These are phyloP conservation scores for Antitype chi DNA, from an alignment of 2,888 invertebrate genomes.

Conservation along the genomic window DNA sequence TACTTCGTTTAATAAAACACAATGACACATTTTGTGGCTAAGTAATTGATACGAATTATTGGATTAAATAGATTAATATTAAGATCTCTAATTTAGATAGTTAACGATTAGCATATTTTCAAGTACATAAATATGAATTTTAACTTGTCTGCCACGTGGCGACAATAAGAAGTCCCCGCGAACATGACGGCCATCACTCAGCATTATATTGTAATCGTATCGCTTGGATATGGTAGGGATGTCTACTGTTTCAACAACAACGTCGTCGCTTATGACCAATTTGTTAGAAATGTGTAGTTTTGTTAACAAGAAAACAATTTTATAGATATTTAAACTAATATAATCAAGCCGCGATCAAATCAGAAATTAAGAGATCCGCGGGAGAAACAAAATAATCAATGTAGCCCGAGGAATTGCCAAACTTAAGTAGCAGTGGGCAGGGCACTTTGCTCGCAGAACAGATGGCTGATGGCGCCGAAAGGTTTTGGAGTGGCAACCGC, in stretches of 20 bases:
- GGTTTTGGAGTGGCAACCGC: too few relatives aligned
- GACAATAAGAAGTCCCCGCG: too few relatives aligned
- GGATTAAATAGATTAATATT: constrained; percentile 7
- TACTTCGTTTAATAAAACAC: not conserved
- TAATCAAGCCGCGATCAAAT: not conserved
- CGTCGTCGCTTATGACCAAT: not conserved
- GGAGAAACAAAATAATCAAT: too few relatives aligned
- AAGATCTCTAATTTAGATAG: constrained; percentile 15
- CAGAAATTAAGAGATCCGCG: too few relatives aligned
- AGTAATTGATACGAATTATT: not conserved
- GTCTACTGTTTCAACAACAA: not conserved
- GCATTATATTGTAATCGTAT: not conserved
- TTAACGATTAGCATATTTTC: not conserved
- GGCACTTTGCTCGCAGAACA: too few relatives aligned
- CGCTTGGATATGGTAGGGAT: constrained; percentile 12
- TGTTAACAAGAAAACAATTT: not conserved
- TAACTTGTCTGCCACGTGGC: constrained; percentile 1
- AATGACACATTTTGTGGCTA: not conserved
- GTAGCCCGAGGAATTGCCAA: too few relatives aligned
- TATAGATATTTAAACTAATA: not conserved
- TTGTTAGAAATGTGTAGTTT: not conserved
- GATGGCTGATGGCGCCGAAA: too few relatives aligned
- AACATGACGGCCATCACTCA: constrained; percentile 1
- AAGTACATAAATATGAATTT: not conserved
- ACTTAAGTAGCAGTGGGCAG: too few relatives aligned